Evolutionary conservation across 1,140 invertebrate species (phyloP).

Genomic region (Andricus grossulariae): DNA sequence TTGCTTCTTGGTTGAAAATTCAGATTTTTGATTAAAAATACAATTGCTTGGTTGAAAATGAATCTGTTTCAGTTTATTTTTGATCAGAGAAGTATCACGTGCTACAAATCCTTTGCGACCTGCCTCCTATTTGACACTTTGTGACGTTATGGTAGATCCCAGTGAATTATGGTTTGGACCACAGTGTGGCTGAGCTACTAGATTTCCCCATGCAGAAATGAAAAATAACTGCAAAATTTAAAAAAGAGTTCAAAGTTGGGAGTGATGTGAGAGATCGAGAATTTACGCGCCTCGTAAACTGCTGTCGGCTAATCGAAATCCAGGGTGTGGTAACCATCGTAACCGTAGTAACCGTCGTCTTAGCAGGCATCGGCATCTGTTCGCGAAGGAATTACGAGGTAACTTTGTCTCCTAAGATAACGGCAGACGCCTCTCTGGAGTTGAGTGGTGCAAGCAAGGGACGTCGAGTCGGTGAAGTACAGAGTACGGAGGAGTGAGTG

Average conservation of each 20-base stretch:
- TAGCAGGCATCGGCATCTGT: constrained; percentile 74
- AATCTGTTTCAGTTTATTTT: too few species aligned
- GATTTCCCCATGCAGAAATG: too few species aligned
- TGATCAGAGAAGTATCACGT: too few species aligned
- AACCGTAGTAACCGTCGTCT: constrained; percentile 65
- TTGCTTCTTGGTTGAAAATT: too few species aligned
- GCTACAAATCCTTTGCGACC: too few species aligned
- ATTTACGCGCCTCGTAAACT: constrained; percentile 56
- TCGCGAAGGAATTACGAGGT: constrained; percentile 75
- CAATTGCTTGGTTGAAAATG: too few species aligned
- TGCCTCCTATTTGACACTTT: too few species aligned
- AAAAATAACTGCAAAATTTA: too few species aligned
- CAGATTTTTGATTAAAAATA: too few species aligned
- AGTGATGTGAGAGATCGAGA: constrained; percentile 39
- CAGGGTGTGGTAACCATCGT: constrained; percentile 56
- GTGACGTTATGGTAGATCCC: too few species aligned
- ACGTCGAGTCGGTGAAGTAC: constrained; percentile 57
- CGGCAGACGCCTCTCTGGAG: constrained; percentile 65
- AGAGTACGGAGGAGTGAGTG: constrained; percentile 62
- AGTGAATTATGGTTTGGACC: too few species aligned
- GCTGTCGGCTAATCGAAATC: constrained; percentile 59
- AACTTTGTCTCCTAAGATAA: constrained; percentile 75
- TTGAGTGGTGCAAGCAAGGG: constrained; percentile 60
- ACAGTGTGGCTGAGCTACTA: too few species aligned
- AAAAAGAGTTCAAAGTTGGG: neutral